Percentiles rank a stretch among this genome's conserved stretches.
Evolutionary conservation across 2,113 vertebrate genomes (phyloP).

Genomic region (Bos javanicus): DNA sequence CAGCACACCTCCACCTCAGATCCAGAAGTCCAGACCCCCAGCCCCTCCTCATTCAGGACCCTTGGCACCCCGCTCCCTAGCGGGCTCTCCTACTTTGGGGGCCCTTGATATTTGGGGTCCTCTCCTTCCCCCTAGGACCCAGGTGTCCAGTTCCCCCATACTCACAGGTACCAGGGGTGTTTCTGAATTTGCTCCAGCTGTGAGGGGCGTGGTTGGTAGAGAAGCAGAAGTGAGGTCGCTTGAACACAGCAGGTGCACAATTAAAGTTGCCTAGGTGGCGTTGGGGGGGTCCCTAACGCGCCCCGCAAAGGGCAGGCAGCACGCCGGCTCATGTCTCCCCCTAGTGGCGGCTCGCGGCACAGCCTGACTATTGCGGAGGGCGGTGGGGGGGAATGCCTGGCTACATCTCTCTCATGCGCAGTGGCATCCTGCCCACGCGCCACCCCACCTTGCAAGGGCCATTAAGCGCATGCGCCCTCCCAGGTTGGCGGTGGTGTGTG

Average conservation of each 20-base stretch:
- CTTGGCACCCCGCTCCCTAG: background rate
- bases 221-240: slow-evolving; percentile 15
- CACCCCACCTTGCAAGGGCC: accelerated
- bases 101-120: background rate
- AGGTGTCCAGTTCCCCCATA: slow-evolving; percentile 59
- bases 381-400: accelerated
- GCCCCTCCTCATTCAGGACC: background rate
- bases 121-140: background rate
- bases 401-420: background rate
- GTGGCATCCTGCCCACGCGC: accelerated
- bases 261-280: background rate
- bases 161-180: slow-evolving; percentile 95
- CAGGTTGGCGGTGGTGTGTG: too few relatives aligned
- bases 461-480: accelerated
- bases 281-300: background rate
- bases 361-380: accelerated
- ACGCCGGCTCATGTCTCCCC: background rate
- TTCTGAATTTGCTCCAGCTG: slow-evolving; percentile 95
- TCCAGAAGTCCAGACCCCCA: background rate
- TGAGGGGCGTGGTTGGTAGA: background rate
- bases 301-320: background rate
- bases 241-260: background rate
- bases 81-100: background rate
- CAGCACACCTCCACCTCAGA: background rate
- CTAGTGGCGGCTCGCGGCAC: background rate